These are phyloP conservation scores for Scaptomyza flava DNA, from an alignment of 2,888 invertebrate genomes.

Conservation along the genomic window DNA sequence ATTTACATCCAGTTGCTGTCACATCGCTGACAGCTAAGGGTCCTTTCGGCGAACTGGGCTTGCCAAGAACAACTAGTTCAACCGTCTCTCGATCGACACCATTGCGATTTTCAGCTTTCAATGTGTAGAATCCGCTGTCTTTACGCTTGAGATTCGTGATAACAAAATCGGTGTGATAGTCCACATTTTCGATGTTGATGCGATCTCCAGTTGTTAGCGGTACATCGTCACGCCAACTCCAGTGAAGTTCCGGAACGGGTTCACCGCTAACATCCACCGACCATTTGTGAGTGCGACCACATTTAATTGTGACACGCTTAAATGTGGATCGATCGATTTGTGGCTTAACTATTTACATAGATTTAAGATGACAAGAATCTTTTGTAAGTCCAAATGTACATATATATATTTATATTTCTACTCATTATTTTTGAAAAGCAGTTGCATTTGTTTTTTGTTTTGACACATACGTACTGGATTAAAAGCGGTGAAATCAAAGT, in stretches of 20 bases:
- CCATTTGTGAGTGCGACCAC: constrained; percentile 87
- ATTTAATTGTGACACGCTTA: constrained; percentile 91
- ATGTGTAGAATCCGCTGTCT: constrained; percentile 94
- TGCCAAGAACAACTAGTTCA: constrained; percentile 94
- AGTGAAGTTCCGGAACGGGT: constrained; percentile 95
- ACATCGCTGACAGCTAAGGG: constrained; percentile 95
- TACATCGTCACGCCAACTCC: constrained; percentile 87
- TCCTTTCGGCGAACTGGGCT: constrained; percentile 92
- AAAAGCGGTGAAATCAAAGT: not conserved
- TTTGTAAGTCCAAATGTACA: not conserved
- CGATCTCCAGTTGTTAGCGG: constrained; percentile 88
- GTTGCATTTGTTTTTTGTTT: not conserved
- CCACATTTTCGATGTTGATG: constrained; percentile 91
- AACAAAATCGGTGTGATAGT: constrained; percentile 95
- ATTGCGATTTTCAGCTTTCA: constrained; percentile 95
- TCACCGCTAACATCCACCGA: constrained; percentile 95
- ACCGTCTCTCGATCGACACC: constrained; percentile 88
- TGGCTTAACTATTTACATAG: constrained; percentile 93
- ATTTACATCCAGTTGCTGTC: constrained; percentile 95
- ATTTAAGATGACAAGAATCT: constrained; percentile 2
- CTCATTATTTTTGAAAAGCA: not conserved
- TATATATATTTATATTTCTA: not conserved
- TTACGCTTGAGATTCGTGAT: constrained; percentile 87
- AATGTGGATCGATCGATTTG: constrained; percentile 96
- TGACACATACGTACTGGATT: constrained; percentile 40